Base-by-base conservation (phyloP, 1,140 invertebrate genomes). In the Leptonema lineaticorne region DNA sequence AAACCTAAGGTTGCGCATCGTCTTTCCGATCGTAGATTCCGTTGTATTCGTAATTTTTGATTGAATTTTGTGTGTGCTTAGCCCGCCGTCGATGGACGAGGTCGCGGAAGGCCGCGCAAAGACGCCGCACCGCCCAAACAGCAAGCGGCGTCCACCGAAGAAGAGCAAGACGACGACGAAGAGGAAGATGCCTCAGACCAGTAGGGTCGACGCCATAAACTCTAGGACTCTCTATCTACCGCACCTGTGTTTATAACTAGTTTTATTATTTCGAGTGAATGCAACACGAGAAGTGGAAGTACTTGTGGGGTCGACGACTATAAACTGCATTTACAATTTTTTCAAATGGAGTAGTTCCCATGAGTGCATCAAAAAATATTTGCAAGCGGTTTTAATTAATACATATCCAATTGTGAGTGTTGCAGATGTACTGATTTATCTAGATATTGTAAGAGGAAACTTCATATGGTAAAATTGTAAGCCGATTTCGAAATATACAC, bases 101-200 rank as follows among this genome's bases (percentile, higher is more conserved):
- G 78, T 14, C 78, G 81, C 74, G 81, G 81, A 0, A 69, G 81
- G 67, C 79, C 79, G 48, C 79, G 80, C 65, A 83, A 83, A 72
- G 81, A 83, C 67, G 79, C 79, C 30, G 69, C 81, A 18, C 79
- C 81, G 16, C 77, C 80, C 20, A 81, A 82, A 73, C 80, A 81
- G 74, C 78, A 79, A 75, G 79, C 79, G 33, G 79, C 76, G 9
- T 80, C 80, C 18, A 77, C 78, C 69, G 81, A 83, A 67, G 81
- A 83, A 68, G 79, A 83, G 74, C 79, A 81, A 60, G 81, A 82
- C 68, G 80, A 83, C 65, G 80, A 83, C 63, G 80, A 82, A 33
- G 79, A 81, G 57, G 81, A 83, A 57, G 81, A 83, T 66, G 79
- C 77, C 63, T 82, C 81, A 72, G 81, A 83, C 76, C 78, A 83